These are phyloP conservation scores for Tribolium castaneum DNA, from an alignment of 1,140 invertebrate genomes.

Conservation along the genomic window DNA sequence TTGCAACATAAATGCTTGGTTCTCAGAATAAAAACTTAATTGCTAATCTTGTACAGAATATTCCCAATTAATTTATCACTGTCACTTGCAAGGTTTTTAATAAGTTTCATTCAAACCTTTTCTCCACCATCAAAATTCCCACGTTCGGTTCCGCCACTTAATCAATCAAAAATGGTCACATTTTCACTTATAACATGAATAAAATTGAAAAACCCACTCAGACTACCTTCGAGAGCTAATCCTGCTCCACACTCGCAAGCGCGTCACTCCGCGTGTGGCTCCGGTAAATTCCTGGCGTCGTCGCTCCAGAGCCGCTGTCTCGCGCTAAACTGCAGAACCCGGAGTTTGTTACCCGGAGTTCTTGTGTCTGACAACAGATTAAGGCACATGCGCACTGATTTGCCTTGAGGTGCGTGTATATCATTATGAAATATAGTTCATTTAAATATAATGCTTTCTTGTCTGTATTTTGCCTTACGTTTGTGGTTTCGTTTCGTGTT, in stretches of 20 bases:
- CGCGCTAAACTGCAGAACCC: conserved; percentile 41
- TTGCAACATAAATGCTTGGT: too few relatives aligned
- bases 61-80: too few relatives aligned
- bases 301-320: background rate
- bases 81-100: too few relatives aligned
- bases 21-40: too few relatives aligned
- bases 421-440: conserved; percentile 49
- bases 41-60: too few relatives aligned
- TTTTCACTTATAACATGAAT: background rate
- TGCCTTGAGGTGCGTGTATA: conserved; percentile 45
- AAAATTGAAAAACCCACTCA: background rate
- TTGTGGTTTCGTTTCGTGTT: conserved; percentile 35
- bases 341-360: conserved; percentile 40
- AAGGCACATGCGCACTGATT: conserved; percentile 34
- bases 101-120: background rate
- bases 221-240: background rate
- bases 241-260: background rate
- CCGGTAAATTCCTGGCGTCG: background rate
- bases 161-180: background rate
- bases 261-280: background rate
- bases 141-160: background rate
- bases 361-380: conserved; percentile 37
- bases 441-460: conserved; percentile 46
- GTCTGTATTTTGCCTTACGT: conserved; percentile 30
- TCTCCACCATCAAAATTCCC: background rate